phyloP scores from a whole-genome alignment of 2,113 vertebrate genomes.

The Pipa parva region DNA sequence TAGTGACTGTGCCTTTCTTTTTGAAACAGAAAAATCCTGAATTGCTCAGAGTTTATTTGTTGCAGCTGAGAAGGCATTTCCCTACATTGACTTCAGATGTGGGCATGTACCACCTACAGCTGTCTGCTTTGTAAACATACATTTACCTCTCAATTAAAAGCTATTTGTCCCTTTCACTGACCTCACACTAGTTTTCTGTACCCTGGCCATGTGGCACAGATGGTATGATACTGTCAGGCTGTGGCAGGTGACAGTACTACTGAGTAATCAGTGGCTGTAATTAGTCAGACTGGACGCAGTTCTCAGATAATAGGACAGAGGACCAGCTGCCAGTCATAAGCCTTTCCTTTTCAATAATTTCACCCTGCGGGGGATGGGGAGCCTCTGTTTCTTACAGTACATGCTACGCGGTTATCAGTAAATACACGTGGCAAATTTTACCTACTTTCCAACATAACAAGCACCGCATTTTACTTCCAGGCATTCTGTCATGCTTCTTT shows the following conservation, averaged over 20 bases:
- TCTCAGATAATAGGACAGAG: constrained; percentile 70
- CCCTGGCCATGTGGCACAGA: constrained; percentile 77
- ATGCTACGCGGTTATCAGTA: neutral
- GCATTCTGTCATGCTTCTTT: neutral
- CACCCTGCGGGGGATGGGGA: constrained; percentile 21
- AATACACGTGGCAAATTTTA: neutral
- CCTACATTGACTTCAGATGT: constrained; percentile 56
- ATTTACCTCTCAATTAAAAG: constrained; percentile 65
- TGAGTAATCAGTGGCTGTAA: constrained; percentile 85
- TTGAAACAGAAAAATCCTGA: neutral
- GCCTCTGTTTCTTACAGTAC: constrained; percentile 4
- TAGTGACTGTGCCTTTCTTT: neutral
- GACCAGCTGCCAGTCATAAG: constrained; percentile 79
- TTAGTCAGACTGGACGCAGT: constrained; percentile 75
- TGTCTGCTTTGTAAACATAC: constrained; percentile 67
- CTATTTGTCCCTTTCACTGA: constrained; percentile 62
- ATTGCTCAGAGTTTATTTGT: no score
- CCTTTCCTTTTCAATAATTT: constrained; percentile 51
- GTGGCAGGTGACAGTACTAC: constrained; percentile 77
- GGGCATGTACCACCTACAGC: constrained; percentile 59
- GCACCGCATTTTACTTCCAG: neutral
- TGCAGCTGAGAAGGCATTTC: no score
- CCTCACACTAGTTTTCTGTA: constrained; percentile 60
- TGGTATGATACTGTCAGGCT: constrained; percentile 78
- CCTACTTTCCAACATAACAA: neutral